Evolutionary conservation across 2,888 invertebrate species (phyloP).

Genomic region (Thysanoteuthis rhombus): DNA sequence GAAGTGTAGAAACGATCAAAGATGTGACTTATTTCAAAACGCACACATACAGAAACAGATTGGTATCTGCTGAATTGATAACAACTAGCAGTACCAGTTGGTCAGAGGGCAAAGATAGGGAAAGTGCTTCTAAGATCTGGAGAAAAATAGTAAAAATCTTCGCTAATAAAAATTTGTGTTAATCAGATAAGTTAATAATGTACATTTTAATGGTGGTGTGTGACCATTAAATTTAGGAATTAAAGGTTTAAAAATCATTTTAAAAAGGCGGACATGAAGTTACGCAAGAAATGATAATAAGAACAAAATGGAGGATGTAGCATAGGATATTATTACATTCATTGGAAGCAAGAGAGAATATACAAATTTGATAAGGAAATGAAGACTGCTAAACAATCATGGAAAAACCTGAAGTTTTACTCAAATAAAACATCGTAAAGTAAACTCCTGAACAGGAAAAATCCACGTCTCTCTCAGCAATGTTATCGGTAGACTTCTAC

Average conservation of each 20-base stretch:
- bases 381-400: background rate
- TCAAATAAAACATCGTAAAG: background rate
- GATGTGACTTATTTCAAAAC: background rate
- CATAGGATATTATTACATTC: background rate
- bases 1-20: background rate
- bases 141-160: background rate
- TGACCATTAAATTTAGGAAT: background rate
- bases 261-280: background rate
- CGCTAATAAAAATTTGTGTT: background rate
- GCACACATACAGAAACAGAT: background rate
- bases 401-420: background rate
- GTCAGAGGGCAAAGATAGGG: background rate
- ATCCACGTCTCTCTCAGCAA: background rate
- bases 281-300: conserved; percentile 12
- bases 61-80: too few relatives aligned
- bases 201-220: background rate
- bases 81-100: background rate
- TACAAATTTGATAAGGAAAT: background rate
- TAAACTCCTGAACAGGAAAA: background rate
- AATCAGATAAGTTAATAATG: background rate
- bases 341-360: background rate
- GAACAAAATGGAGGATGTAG: background rate
- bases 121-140: background rate
- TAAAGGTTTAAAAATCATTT: background rate
- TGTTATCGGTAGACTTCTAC: background rate